These are phyloP conservation scores for Sylvilagus floridanus DNA, from an alignment of 2,797 vertebrate species.

Conservation along the genomic window DNA sequence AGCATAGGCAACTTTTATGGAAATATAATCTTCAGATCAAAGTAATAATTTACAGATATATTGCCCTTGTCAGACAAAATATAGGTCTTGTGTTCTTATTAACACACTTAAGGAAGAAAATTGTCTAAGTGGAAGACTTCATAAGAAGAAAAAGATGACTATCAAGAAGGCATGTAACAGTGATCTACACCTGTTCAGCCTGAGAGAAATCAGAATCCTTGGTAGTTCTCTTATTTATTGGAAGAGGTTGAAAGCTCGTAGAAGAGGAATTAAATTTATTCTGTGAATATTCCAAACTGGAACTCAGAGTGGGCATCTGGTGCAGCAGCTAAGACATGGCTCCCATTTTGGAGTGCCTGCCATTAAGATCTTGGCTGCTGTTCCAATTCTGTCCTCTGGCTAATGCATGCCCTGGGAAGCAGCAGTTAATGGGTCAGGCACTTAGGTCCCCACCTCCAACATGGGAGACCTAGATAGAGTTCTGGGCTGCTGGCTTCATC, in stretches of 20 bases:
- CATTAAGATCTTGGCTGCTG: too few species aligned
- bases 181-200: background rate
- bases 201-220: constrained; percentile 2
- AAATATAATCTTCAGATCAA: constrained; percentile 7
- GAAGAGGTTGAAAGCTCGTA: background rate
- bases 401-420: too few species aligned
- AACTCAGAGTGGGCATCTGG: too few species aligned
- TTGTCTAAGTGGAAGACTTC: background rate
- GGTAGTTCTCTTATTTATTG: background rate
- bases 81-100: background rate
- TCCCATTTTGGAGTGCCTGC: too few species aligned
- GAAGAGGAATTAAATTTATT: background rate
- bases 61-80: constrained; percentile 38
- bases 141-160: background rate
- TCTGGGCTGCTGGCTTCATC: too few species aligned
- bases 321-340: too few species aligned
- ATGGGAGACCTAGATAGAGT: too few species aligned
- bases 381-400: too few species aligned
- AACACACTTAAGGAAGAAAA: background rate
- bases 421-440: too few species aligned
- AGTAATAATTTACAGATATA: background rate
- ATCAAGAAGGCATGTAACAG: background rate
- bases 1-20: background rate
- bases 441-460: too few species aligned
- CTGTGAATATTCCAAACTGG: background rate